Percentiles rank a stretch among this genome's conserved stretches.
These are phyloP conservation scores for Triplophysa siluroides DNA, from an alignment of 2,113 vertebrate species.

Conservation along the genomic window DNA sequence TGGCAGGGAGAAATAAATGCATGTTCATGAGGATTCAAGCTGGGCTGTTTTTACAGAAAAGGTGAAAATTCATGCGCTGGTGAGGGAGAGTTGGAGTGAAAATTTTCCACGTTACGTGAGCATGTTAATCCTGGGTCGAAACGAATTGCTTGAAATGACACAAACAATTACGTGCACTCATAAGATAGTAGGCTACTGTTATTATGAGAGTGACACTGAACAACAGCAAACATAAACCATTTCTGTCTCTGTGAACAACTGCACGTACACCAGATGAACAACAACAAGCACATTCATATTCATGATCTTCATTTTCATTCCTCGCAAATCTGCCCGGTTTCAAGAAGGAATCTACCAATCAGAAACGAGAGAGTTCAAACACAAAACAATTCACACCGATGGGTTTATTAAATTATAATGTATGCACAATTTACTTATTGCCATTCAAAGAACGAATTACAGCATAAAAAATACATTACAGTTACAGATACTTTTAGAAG, in stretches of 20 bases:
- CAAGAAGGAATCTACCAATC: slow-evolving; percentile 17
- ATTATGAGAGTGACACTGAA: slow-evolving; percentile 14
- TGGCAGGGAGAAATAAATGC: neutral
- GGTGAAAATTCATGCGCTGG: neutral
- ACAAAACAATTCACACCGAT: neutral
- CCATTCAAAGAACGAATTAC: neutral
- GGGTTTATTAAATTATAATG: neutral
- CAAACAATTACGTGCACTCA: neutral
- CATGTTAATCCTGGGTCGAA: neutral
- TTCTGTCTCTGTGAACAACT: neutral
- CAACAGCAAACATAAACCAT: slow-evolving; percentile 7
- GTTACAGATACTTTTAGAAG: neutral
- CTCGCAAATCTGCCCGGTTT: slow-evolving; percentile 17
- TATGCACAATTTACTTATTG: neutral
- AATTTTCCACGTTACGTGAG: slow-evolving; percentile 6
- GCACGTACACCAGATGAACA: slow-evolving; percentile 11
- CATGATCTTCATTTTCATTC: neutral
- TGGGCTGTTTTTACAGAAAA: neutral
- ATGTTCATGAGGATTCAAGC: slow-evolving; percentile 11
- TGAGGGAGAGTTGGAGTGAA: neutral
- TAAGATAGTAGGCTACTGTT: neutral
- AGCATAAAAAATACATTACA: neutral
- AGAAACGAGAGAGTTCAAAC: neutral
- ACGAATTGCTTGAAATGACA: neutral
- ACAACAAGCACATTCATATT: neutral